Percentiles rank a stretch among this genome's conserved stretches.
Evolutionary conservation across 2,888 invertebrate species (phyloP).

Genomic region (Allolobophora icterica): DNA sequence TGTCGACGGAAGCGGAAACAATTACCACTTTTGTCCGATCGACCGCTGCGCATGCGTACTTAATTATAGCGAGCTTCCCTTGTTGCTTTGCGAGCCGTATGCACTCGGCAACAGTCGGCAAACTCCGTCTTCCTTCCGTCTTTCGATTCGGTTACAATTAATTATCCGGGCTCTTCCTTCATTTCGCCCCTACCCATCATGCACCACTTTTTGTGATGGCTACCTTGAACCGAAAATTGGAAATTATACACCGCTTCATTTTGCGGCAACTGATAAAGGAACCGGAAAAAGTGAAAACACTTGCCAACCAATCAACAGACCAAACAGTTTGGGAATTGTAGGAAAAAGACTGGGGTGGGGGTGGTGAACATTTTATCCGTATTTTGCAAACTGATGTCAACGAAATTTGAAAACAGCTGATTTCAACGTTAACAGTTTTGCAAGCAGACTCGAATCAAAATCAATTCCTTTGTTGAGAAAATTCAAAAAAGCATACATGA

Average conservation of each 20-base stretch:
- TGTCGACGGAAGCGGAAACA: conserved; percentile 4
- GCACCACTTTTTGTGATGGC: background rate
- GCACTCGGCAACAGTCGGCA: background rate
- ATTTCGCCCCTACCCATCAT: background rate
- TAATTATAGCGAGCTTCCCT: background rate
- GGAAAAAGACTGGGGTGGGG: too few relatives aligned
- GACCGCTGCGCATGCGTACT: background rate
- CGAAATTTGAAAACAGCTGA: too few relatives aligned
- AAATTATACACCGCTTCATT: background rate
- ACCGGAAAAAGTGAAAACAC: background rate
- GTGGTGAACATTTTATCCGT: too few relatives aligned
- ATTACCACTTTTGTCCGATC: background rate
- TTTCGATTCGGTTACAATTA: background rate
- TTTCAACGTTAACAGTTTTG: too few relatives aligned
- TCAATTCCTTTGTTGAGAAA: too few relatives aligned
- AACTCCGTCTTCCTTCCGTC: background rate
- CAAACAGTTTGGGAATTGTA: too few relatives aligned
- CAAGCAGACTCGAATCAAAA: too few relatives aligned
- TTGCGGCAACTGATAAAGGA: background rate
- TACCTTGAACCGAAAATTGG: background rate
- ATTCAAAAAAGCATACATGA: too few relatives aligned
- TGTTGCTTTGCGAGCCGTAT: background rate
- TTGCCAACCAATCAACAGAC: background rate
- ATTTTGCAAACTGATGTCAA: too few relatives aligned
- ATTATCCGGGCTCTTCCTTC: background rate